A percentile compares a stretch with the other conserved stretches of the same genome.
Conservation (phyloP, 2,888 invertebrate genomes). For the Thereva nobilitata region DNA sequence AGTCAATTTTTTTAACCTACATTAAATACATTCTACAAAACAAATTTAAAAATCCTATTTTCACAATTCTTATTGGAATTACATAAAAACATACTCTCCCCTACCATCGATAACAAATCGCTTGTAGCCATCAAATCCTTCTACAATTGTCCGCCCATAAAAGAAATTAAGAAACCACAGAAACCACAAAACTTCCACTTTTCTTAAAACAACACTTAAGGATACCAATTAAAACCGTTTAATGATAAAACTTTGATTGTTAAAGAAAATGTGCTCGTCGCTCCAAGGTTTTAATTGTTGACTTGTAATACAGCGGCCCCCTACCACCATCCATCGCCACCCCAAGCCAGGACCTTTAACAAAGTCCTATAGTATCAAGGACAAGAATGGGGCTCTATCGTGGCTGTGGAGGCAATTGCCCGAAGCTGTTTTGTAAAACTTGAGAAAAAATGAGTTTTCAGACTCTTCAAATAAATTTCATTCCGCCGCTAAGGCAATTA, state of each 20-base stretch:
- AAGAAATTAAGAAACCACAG: slow-evolving; percentile 15
- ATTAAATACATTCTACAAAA: too few relatives aligned
- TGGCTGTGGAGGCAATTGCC: slow-evolving; percentile 18
- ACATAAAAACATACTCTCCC: too few relatives aligned
- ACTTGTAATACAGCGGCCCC: slow-evolving; percentile 3
- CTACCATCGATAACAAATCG: too few relatives aligned
- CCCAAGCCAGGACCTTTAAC: not conserved
- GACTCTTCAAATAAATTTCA: slow-evolving; percentile 6
- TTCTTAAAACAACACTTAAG: slow-evolving; percentile 19
- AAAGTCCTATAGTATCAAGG: not conserved
- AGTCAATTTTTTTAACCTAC: too few relatives aligned
- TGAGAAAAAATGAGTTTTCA: slow-evolving; percentile 14
- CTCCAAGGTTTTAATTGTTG: slow-evolving; percentile 31
- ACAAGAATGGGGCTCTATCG: not conserved
- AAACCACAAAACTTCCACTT: not conserved
- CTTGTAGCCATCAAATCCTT: too few relatives aligned
- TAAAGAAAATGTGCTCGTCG: slow-evolving; percentile 32
- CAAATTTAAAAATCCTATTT: too few relatives aligned
- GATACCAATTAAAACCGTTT: slow-evolving; percentile 33
- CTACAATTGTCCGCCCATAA: not conserved
- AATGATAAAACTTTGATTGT: slow-evolving; percentile 34
- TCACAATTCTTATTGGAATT: too few relatives aligned
- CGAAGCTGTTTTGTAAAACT: slow-evolving; percentile 12
- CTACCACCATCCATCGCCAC: not conserved
- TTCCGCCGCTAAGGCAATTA: not conserved